phyloP scores from a whole-genome alignment of 2,113 vertebrate species.

The Anas platyrhynchos region DNA sequence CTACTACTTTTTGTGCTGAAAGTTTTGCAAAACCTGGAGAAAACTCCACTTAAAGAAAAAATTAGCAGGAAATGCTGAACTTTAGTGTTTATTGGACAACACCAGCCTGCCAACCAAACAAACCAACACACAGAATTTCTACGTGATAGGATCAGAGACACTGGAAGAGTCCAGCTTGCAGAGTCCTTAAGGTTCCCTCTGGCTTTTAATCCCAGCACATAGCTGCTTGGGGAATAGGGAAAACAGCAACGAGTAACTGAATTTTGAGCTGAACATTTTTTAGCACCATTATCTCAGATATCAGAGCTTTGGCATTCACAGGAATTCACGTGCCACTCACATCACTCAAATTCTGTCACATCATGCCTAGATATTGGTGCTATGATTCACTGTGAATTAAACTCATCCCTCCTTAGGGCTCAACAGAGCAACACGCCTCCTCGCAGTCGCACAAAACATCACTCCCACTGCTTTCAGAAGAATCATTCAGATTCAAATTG shows the following conservation, averaged over 20 bases:
- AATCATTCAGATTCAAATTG: not conserved
- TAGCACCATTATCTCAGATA: not conserved
- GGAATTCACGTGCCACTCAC: not conserved
- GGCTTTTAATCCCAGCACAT: constrained; percentile 27
- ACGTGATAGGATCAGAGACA: not conserved
- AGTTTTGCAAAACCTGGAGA: not conserved
- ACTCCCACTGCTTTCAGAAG: not conserved
- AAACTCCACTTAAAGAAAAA: not conserved
- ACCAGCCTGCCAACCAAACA: not conserved
- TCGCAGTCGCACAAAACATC: not conserved
- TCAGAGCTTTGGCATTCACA: constrained; percentile 7
- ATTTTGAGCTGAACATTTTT: not conserved
- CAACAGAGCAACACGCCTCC: not conserved
- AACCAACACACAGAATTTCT: constrained; percentile 23
- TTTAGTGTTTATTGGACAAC: not conserved
- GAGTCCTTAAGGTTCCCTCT: constrained; percentile 29
- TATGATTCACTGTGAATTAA: not conserved
- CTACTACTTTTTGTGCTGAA: not conserved
- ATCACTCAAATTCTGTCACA: constrained; percentile 27
- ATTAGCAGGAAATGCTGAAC: not conserved
- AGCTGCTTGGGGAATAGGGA: not conserved
- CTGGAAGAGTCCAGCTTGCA: not conserved
- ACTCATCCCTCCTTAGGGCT: not conserved
- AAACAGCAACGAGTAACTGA: not conserved
- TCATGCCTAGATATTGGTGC: not conserved